A percentile compares a stretch with the other conserved stretches of the same genome.
phyloP scores from a whole-genome alignment of 2,888 invertebrate species.

The Meteorus colon region DNA sequence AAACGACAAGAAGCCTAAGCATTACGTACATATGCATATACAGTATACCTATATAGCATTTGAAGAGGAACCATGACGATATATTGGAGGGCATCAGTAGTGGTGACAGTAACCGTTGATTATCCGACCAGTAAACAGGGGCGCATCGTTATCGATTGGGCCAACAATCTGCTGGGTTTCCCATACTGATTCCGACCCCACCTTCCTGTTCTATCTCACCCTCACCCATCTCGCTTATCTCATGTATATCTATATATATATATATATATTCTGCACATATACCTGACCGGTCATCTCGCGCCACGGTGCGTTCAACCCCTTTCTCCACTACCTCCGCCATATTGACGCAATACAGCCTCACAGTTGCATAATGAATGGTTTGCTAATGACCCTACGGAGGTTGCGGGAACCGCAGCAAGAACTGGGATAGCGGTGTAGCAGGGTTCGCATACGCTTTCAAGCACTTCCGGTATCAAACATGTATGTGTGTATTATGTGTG shows the following conservation, averaged over 20 bases:
- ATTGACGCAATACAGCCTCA: slow-evolving; percentile 69
- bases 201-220: slow-evolving; percentile 44
- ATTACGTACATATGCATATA: not conserved
- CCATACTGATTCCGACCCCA: slow-evolving; percentile 42
- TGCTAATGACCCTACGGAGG: slow-evolving; percentile 70
- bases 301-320: not conserved
- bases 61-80: slow-evolving; percentile 51
- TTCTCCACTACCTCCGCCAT: slow-evolving; percentile 49
- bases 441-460: slow-evolving; percentile 48
- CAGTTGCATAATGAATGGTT: slow-evolving; percentile 71
- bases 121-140: slow-evolving; percentile 65
- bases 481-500: slow-evolving; percentile 53
- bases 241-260: not conserved
- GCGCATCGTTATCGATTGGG: slow-evolving; percentile 69
- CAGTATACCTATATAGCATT: slow-evolving; percentile 15
- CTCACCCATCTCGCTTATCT: slow-evolving; percentile 10
- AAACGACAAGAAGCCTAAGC: slow-evolving; percentile 32
- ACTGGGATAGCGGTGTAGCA: slow-evolving; percentile 45
- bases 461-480: slow-evolving; percentile 70
- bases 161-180: slow-evolving; percentile 64
- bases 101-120: slow-evolving; percentile 64
- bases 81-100: slow-evolving; percentile 55
- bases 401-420: slow-evolving; percentile 68
- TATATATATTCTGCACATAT: not conserved
- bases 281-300: slow-evolving; percentile 6